phyloP scores from a whole-genome alignment of 2,888 invertebrate genomes.

The Gymnoscelis rufifasciata region DNA sequence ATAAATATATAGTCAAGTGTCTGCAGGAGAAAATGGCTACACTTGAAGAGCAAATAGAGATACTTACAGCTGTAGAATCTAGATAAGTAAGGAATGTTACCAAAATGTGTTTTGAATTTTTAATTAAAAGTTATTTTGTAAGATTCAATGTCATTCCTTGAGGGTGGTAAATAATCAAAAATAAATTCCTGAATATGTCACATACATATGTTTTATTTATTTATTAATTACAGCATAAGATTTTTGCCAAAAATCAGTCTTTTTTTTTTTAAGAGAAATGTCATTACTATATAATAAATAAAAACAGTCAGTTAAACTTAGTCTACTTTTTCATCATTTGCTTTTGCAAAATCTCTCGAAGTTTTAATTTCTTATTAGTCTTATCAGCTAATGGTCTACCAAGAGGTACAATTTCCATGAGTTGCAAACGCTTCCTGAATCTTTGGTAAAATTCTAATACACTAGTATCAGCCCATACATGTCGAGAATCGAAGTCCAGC shows the following conservation, averaged over 20 bases:
- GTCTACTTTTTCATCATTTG: conserved; percentile 51
- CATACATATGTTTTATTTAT: too few relatives aligned
- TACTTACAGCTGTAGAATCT: conserved; percentile 64
- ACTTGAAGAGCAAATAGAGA: conserved; percentile 69
- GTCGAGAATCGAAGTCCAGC: conserved; percentile 89
- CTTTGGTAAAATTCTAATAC: conserved; percentile 90
- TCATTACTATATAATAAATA: conserved; percentile 25
- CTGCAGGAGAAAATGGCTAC: conserved; percentile 69
- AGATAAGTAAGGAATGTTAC: conserved; percentile 41
- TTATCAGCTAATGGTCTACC: conserved; percentile 70
- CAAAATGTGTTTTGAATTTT: too few relatives aligned
- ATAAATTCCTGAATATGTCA: too few relatives aligned
- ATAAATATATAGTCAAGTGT: conserved; percentile 66
- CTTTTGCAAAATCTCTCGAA: conserved; percentile 65
- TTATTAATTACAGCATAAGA: too few relatives aligned
- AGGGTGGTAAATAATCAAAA: too few relatives aligned
- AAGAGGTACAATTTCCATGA: conserved; percentile 82
- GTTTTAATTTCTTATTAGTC: conserved; percentile 61
- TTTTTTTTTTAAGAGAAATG: conserved; percentile 16
- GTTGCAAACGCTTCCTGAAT: conserved; percentile 81
- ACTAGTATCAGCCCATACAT: conserved; percentile 92
- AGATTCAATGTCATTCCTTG: too few relatives aligned
- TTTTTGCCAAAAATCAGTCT: conserved; percentile 29
- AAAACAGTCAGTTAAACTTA: conserved; percentile 15
- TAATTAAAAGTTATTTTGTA: too few relatives aligned